Conservation (phyloP, 2,888 invertebrate genomes). For the Agapostemon virescens region DNA sequence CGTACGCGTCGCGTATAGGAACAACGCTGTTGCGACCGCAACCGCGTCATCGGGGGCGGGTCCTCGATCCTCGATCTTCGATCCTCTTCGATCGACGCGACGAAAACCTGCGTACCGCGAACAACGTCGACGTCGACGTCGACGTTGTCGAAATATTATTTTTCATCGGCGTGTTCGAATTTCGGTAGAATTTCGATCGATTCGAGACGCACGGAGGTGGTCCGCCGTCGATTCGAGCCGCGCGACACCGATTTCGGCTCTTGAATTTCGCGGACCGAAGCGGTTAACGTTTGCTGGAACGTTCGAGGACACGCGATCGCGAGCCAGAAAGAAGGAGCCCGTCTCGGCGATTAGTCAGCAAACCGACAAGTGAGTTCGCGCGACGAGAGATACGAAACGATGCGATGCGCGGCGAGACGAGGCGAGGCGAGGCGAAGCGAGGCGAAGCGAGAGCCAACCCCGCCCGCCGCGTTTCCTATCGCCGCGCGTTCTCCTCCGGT, state of each 20-base stretch:
- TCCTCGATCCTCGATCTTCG: too few species aligned
- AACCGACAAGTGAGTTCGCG: slow-evolving; percentile 53
- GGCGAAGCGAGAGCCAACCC: slow-evolving; percentile 13
- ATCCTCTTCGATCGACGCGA: neutral
- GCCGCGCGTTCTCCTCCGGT: slow-evolving; percentile 41
- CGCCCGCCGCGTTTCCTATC: slow-evolving; percentile 55
- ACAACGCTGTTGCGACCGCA: neutral
- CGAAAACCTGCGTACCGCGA: too few species aligned
- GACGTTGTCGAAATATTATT: too few species aligned
- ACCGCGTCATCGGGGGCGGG: neutral
- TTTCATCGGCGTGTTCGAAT: neutral
- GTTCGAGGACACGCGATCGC: slow-evolving; percentile 33
- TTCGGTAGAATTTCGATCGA: neutral
- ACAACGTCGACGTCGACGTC: neutral
- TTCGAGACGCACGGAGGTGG: too few species aligned
- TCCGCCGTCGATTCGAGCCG: neutral
- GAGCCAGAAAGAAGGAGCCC: slow-evolving; percentile 37
- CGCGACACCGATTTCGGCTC: slow-evolving; percentile 1
- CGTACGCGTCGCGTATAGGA: neutral
- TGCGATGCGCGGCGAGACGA: neutral
- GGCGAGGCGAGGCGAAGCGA: neutral
- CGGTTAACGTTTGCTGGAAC: slow-evolving; percentile 2
- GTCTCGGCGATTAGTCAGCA: slow-evolving; percentile 57
- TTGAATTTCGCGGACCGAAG: slow-evolving; percentile 39
- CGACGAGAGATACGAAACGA: neutral